phyloP scores from a whole-genome alignment of 2,888 invertebrate genomes.

The Morinoia aosen region DNA sequence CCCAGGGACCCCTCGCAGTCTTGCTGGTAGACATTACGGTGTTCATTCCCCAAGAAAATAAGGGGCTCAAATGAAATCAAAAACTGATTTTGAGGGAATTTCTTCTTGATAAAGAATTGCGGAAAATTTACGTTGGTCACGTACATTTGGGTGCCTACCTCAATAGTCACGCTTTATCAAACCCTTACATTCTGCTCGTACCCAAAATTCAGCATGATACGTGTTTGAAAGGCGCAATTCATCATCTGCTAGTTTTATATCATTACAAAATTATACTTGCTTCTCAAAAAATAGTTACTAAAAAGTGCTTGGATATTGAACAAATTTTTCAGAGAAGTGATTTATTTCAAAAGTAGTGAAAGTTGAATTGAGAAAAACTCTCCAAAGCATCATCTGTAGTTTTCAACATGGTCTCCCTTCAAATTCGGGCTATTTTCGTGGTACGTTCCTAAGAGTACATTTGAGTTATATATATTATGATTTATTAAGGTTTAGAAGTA shows the following conservation, averaged over 20 bases:
- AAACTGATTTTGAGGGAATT: not conserved
- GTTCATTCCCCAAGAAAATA: not conserved
- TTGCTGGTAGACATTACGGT: not conserved
- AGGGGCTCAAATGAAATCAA: not conserved
- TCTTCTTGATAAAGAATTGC: not conserved
- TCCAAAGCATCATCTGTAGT: not conserved
- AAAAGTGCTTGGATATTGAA: not conserved
- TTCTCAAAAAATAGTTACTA: not conserved
- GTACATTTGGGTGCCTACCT: not conserved
- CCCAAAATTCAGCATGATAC: too few relatives aligned
- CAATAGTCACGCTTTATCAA: too few relatives aligned
- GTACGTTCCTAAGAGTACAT: not conserved
- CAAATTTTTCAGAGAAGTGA: not conserved
- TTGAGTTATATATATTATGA: too few relatives aligned
- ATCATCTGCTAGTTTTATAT: too few relatives aligned
- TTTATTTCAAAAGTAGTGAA: not conserved
- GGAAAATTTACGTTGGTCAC: not conserved
- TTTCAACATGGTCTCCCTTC: not conserved
- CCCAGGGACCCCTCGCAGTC: not conserved
- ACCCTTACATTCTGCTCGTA: too few relatives aligned
- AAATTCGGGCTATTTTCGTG: not conserved
- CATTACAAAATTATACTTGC: not conserved
- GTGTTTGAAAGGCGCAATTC: too few relatives aligned
- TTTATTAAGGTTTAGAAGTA: too few relatives aligned
- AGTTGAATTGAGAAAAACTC: not conserved